Percentiles rank a stretch among this genome's conserved stretches.
phyloP scores from a whole-genome alignment of 2,888 invertebrate genomes.

The Orchestes rusci region DNA sequence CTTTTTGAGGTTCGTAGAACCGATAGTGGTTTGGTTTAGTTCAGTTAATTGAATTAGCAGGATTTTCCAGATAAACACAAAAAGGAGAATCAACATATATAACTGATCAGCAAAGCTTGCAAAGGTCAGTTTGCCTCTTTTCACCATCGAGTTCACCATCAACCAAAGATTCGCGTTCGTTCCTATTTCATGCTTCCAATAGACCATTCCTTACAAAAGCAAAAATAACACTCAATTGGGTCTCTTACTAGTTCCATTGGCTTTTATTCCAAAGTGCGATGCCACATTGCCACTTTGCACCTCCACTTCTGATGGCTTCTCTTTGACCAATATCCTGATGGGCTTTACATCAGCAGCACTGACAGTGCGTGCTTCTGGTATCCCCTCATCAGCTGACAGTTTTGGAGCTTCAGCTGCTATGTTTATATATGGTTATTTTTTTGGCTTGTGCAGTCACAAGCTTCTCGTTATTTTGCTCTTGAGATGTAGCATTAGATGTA shows the following conservation, averaged over 20 bases:
- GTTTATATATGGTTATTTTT: constrained; percentile 32
- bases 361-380: constrained; percentile 38
- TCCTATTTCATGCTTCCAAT: neutral
- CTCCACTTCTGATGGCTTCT: constrained; percentile 40
- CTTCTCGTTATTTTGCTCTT: neutral
- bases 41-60: no score
- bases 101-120: no score
- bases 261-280: constrained; percentile 34
- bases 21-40: no score
- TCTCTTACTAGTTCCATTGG: constrained; percentile 37
- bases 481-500: neutral
- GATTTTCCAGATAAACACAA: no score
- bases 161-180: neutral
- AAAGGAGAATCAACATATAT: no score
- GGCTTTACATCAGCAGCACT: constrained; percentile 42
- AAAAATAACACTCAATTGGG: constrained; percentile 38
- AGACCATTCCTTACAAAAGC: constrained; percentile 4
- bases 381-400: constrained; percentile 33
- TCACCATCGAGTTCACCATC: no score
- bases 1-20: no score
- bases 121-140: no score
- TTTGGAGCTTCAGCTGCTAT: constrained; percentile 12
- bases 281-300: constrained; percentile 44
- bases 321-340: constrained; percentile 41
- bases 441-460: constrained; percentile 13